Conservation (phyloP, 2,797 vertebrate species). For the Tamandua tetradactyla region DNA sequence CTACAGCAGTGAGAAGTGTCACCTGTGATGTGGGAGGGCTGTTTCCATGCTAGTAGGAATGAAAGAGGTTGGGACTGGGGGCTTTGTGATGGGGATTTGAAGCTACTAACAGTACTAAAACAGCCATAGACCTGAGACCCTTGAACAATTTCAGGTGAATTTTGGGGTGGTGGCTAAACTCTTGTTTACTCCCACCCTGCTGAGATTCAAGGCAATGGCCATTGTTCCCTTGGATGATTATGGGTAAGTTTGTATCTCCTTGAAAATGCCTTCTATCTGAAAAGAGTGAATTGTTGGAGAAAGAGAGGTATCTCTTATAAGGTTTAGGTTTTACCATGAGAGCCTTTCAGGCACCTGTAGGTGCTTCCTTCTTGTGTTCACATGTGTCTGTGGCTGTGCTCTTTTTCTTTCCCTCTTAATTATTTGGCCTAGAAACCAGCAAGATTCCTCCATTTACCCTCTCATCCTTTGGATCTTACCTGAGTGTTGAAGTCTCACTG, state of each 20-base stretch:
- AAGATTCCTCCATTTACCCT: neutral
- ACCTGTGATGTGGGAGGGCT: neutral
- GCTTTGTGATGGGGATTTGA: neutral
- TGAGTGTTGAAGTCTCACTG: neutral
- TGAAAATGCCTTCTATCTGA: constrained; percentile 20
- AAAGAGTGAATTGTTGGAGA: neutral
- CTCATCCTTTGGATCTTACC: constrained; percentile 41
- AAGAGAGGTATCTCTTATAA: neutral
- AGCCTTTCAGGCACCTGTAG: neutral
- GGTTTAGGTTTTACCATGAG: neutral
- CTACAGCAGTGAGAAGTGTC: neutral
- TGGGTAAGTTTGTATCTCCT: neutral
- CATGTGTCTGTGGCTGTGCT: neutral
- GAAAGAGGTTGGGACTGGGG: neutral
- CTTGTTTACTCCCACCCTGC: neutral
- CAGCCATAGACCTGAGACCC: neutral
- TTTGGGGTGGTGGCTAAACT: too few species aligned
- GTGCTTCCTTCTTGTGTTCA: neutral
- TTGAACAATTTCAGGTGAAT: neutral
- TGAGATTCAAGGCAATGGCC: constrained; percentile 17
- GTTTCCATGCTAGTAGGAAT: neutral
- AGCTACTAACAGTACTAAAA: neutral
- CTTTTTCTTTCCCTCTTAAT: neutral
- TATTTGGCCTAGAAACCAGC: constrained; percentile 34
- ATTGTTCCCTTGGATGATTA: constrained; percentile 10